A percentile compares a stretch with the other conserved stretches of the same genome.
phyloP scores from a whole-genome alignment of 2,888 invertebrate species.

The Rhagium mordax region DNA sequence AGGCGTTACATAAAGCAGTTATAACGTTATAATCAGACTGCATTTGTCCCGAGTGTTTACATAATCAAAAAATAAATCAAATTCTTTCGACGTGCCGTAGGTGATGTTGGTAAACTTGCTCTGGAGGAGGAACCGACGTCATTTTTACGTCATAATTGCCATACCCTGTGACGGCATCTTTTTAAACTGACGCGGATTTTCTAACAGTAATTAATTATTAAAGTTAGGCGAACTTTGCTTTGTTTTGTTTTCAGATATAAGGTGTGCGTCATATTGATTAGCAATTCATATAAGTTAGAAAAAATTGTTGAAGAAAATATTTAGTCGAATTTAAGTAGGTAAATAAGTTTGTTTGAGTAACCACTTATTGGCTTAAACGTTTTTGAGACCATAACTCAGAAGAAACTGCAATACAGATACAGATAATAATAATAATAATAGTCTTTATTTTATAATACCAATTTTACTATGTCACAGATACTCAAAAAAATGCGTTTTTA shows the following conservation, averaged over 20 bases:
- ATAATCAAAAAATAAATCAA: background rate
- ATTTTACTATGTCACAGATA: too few relatives aligned
- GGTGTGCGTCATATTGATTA: slow-evolving; percentile 8
- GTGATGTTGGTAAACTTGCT: background rate
- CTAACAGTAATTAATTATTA: slow-evolving; percentile 15
- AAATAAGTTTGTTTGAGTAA: too few relatives aligned
- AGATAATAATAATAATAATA: too few relatives aligned
- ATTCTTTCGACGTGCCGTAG: background rate
- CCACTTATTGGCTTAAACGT: too few relatives aligned
- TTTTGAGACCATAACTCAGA: too few relatives aligned
- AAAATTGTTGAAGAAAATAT: too few relatives aligned
- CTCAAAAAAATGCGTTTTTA: too few relatives aligned
- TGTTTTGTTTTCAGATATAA: background rate
- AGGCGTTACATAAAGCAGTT: background rate
- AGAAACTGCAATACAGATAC: too few relatives aligned
- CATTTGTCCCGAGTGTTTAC: background rate
- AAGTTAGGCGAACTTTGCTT: background rate
- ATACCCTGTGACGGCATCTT: background rate
- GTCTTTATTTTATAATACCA: too few relatives aligned
- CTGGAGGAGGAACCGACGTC: slow-evolving; percentile 1
- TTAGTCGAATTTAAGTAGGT: too few relatives aligned
- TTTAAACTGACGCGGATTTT: background rate
- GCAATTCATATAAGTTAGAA: background rate
- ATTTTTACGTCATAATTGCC: slow-evolving; percentile 2
- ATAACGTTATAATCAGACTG: background rate